phyloP scores from a whole-genome alignment of 2,888 invertebrate genomes.

The Zele albiditarsus region DNA sequence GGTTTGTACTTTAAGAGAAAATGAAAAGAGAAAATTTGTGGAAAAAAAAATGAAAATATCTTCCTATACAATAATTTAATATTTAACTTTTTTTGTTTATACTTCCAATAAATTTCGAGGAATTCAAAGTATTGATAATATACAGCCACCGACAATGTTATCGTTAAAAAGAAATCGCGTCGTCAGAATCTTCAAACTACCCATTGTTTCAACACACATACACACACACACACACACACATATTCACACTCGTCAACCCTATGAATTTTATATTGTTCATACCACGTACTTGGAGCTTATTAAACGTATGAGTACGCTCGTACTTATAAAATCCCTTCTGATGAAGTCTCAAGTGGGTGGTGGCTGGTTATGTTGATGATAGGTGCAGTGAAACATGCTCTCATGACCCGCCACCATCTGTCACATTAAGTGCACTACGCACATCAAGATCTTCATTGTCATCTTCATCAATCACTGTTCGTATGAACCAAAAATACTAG shows the following conservation, averaged over 20 bases:
- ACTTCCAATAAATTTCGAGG: background rate
- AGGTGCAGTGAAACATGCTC: background rate
- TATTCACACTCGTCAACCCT: no score
- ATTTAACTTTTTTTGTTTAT: background rate
- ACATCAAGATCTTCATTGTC: constrained; percentile 27
- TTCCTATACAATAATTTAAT: background rate
- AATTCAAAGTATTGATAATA: background rate
- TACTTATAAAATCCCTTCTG: background rate
- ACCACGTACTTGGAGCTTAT: constrained; percentile 33
- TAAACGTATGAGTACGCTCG: constrained; percentile 18
- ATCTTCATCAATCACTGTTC: constrained; percentile 1
- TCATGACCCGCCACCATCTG: background rate
- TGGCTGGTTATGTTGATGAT: constrained; percentile 15
- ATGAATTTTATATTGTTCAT: constrained; percentile 29
- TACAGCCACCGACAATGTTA: constrained; percentile 6
- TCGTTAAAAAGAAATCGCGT: background rate
- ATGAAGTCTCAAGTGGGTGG: constrained; percentile 36
- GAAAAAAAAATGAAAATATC: background rate
- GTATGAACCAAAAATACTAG: background rate
- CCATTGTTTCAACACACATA: background rate
- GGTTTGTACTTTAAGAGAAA: background rate
- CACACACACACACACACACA: background rate
- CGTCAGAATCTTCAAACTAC: background rate
- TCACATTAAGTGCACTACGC: constrained; percentile 12
- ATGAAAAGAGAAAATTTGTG: background rate